Conservation (phyloP, 1,140 invertebrate genomes). For the Pristionchus pacificus region DNA sequence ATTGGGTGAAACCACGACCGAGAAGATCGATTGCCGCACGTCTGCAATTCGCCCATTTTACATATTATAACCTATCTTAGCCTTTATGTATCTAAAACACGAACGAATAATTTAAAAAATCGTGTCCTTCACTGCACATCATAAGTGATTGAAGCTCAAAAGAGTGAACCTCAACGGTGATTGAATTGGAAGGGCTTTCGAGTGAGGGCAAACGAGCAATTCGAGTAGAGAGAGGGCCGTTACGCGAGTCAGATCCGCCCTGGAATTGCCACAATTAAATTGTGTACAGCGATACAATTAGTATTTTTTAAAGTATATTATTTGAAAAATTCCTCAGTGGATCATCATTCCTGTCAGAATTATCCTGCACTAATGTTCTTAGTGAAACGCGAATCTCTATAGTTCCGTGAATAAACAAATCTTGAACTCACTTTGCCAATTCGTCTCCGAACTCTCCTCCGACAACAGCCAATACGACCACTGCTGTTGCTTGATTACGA, state of each 20-base stretch:
- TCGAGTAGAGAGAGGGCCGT: slow-evolving; percentile 78
- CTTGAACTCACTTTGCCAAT: slow-evolving; percentile 50
- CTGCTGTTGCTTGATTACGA: slow-evolving; percentile 90
- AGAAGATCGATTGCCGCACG: slow-evolving; percentile 88
- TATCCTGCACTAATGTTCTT: background rate
- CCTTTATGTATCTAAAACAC: too few species aligned
- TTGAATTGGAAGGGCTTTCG: slow-evolving; percentile 75
- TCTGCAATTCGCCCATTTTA: too few species aligned
- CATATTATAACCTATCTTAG: too few species aligned
- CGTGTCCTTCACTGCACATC: too few species aligned
- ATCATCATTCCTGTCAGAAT: background rate
- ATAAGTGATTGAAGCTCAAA: background rate
- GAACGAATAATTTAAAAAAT: too few species aligned
- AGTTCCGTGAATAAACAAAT: background rate
- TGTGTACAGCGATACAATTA: too few species aligned
- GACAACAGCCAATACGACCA: slow-evolving; percentile 90
- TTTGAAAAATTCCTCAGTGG: background rate
- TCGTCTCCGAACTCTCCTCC: slow-evolving; percentile 94
- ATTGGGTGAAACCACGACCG: slow-evolving; percentile 90
- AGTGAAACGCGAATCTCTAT: background rate
- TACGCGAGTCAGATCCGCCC: slow-evolving; percentile 48
- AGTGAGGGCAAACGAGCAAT: slow-evolving; percentile 80
- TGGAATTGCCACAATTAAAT: slow-evolving; percentile 1
- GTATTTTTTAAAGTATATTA: too few species aligned
- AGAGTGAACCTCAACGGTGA: slow-evolving; percentile 67